These are phyloP conservation scores for Pempheris klunzingeri DNA, from an alignment of 2,797 vertebrate species.

Conservation along the genomic window DNA sequence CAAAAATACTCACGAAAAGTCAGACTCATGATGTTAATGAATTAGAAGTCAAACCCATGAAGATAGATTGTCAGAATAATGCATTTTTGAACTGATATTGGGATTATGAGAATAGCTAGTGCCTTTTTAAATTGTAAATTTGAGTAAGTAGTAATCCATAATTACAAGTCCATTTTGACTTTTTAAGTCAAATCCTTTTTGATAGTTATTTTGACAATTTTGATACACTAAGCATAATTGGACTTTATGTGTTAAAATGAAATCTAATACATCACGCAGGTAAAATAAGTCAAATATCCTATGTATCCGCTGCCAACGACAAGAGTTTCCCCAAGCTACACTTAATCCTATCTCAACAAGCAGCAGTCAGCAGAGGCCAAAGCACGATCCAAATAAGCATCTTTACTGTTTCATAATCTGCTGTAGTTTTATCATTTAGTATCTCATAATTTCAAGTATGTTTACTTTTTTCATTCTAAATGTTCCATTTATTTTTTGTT, in stretches of 20 bases:
- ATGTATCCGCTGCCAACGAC: too few species aligned
- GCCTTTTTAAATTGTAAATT: too few species aligned
- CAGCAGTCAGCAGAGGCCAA: background rate
- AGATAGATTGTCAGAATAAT: background rate
- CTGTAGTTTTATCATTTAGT: background rate
- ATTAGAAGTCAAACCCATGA: background rate
- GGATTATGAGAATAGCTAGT: too few species aligned
- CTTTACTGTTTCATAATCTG: background rate
- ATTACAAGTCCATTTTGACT: background rate
- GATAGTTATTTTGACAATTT: too few species aligned
- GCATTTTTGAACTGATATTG: too few species aligned
- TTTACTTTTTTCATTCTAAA: background rate
- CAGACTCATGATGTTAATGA: background rate
- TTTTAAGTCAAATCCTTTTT: too few species aligned
- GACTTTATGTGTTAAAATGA: background rate
- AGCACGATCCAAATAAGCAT: background rate
- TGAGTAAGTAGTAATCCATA: background rate
- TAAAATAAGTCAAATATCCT: background rate
- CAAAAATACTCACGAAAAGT: background rate
- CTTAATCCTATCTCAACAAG: background rate
- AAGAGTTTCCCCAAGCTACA: background rate
- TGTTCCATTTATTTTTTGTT: background rate
- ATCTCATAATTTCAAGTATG: background rate
- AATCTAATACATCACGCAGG: background rate
- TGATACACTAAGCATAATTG: too few species aligned